Base-by-base conservation (phyloP, 2,113 vertebrate genomes). In the Hypanus sabinus region DNA sequence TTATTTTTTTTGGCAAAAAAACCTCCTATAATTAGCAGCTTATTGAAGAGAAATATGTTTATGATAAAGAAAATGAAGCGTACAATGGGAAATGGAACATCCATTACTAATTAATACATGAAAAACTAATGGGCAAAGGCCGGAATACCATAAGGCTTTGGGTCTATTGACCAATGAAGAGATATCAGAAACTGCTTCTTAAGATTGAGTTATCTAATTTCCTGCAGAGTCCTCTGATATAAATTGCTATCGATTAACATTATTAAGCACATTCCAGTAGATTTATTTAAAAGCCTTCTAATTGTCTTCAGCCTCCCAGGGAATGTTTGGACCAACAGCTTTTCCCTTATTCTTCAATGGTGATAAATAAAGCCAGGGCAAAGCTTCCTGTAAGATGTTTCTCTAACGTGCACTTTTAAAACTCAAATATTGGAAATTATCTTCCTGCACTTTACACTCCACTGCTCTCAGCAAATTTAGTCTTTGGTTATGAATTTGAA, bases 271-370 rank as follows among this genome's bases (percentile, higher is more conserved):
- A 92, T 65, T 91, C n/a, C n/a, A 70, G 30, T 38, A 71, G 88
- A 71, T 38, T 24, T 46, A 71, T 92, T 92, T 92, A 71, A 92
- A 92, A 91, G 60, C 62, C 87, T 91, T 68, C 60, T 92, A 36
- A n/a, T 92, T 92, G 7, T 92, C 90, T 73, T 6, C 46, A 22
- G 36, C 36, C 36, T 71, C 33, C 88, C 33, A 70, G 88, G 62
- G 33, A 62, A 92, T 68, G 10, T 70, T 70, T 92, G 62, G 65
- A 92, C 70, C 68, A 22, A 92, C 20, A 70, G 18, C 33, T 22
- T 70, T 92, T 71, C 33, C 68, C 62, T 46, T 22, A 33, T 18
- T 27, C 33, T 71, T 92, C 33, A 71, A 16, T 71, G 65, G 30
- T 71, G 27, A 68, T 92, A 24, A 71, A 12, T 71, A 92, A 46